phyloP scores from a whole-genome alignment of 2,888 invertebrate species.

The Neoscelio sp. region DNA sequence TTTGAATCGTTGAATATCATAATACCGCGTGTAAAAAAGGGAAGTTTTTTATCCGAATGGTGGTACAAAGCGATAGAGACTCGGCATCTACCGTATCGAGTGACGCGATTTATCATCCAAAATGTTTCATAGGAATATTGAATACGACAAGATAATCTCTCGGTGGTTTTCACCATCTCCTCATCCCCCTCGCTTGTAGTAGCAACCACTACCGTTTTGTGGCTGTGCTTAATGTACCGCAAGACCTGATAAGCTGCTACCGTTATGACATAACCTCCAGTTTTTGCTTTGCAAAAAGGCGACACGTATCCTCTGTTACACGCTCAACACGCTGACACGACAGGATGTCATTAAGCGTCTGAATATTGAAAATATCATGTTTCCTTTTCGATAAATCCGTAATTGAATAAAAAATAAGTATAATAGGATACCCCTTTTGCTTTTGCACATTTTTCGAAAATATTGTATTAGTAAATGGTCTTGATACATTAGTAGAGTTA shows the following conservation, averaged over 20 bases:
- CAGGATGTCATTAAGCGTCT: conserved; percentile 42
- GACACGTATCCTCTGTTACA: conserved; percentile 52
- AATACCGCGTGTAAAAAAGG: conserved; percentile 32
- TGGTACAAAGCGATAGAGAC: conserved; percentile 56
- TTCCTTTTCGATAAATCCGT: too few species aligned
- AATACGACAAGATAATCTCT: conserved; percentile 84
- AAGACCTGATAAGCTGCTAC: conserved; percentile 81
- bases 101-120: conserved; percentile 82
- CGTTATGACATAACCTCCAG: conserved; percentile 77
- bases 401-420: too few species aligned
- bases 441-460: too few species aligned
- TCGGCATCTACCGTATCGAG: conserved; percentile 64
- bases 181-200: conserved; percentile 60
- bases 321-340: conserved; percentile 30
- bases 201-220: conserved; percentile 69
- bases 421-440: too few species aligned
- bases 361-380: too few species aligned
- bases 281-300: conserved; percentile 72
- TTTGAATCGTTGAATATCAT: conserved; percentile 33
- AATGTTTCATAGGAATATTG: conserved; percentile 83
- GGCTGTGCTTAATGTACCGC: conserved; percentile 83
- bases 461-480: too few species aligned
- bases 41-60: conserved; percentile 32
- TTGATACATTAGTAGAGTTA: too few species aligned
- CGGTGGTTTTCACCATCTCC: conserved; percentile 67